Evolutionary conservation across 2,113 vertebrate species (phyloP).

Genomic region (Parus major): DNA sequence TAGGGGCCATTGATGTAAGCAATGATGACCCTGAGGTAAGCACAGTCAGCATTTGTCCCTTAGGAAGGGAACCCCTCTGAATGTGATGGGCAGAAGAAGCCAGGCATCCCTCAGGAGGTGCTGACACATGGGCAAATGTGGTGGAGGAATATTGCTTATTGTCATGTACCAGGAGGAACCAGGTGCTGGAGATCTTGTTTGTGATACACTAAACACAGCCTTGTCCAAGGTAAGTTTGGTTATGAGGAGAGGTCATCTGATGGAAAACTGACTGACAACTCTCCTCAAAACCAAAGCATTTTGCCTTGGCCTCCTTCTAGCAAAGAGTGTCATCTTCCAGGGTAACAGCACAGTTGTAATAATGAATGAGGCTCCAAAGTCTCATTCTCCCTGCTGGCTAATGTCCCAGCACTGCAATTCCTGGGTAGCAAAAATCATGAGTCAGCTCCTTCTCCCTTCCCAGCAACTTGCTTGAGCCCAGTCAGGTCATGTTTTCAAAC

Average conservation of each 20-base stretch:
- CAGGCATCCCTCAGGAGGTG: not conserved
- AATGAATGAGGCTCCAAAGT: not conserved
- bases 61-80: not conserved
- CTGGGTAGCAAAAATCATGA: slow-evolving; percentile 8
- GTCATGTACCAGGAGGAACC: not conserved
- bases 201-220: rapidly evolving
- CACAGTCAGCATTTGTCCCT: not conserved
- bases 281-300: not conserved
- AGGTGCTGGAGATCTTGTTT: not conserved
- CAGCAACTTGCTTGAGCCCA: not conserved
- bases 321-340: not conserved
- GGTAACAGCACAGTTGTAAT: not conserved
- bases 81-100: not conserved
- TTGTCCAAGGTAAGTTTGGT: not conserved
- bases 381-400: not conserved
- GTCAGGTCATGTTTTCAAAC: slow-evolving; percentile 49
- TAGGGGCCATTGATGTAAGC: not conserved
- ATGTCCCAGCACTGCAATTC: not conserved
- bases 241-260: not conserved
- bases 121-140: not conserved
- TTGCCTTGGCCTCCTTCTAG: not conserved
- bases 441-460: slow-evolving; percentile 15
- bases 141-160: not conserved
- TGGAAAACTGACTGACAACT: not conserved
- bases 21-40: not conserved